A percentile compares a stretch with the other conserved stretches of the same genome.
Evolutionary conservation across 2,797 vertebrate species (phyloP).

Genomic region (Sebastolobus alascanus): DNA sequence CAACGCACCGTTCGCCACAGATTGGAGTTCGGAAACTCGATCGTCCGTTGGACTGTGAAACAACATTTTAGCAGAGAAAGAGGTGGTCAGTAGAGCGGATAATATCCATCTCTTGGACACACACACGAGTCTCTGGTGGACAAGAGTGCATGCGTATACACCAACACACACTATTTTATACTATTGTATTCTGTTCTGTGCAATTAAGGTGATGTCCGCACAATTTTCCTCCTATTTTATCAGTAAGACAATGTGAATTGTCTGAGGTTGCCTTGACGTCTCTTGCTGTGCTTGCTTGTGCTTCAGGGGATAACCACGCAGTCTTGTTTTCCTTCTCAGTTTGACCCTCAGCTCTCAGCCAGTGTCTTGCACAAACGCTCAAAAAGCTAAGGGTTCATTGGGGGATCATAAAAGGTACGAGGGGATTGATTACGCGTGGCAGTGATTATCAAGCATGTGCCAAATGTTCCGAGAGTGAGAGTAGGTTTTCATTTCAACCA

Average conservation of each 20-base stretch:
- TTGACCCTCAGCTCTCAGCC: constrained; percentile 38
- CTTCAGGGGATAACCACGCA: constrained; percentile 17
- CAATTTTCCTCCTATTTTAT: constrained; percentile 30
- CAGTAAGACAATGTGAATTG: constrained; percentile 26
- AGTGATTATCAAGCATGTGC: constrained; percentile 42
- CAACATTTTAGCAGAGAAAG: constrained; percentile 66
- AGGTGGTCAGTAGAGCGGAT: constrained; percentile 64
- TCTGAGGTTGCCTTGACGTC: constrained; percentile 33
- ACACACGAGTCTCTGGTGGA: constrained; percentile 43
- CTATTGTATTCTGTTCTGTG: constrained; percentile 1
- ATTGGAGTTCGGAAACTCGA: constrained; percentile 76
- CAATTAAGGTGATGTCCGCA: constrained; percentile 13
- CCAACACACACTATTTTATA: not conserved
- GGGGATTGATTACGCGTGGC: constrained; percentile 54
- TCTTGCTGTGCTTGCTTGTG: constrained; percentile 7
- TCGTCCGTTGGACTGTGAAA: constrained; percentile 72
- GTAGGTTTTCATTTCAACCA: constrained; percentile 32
- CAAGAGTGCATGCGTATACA: constrained; percentile 22
- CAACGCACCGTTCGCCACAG: constrained; percentile 67
- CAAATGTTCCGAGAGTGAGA: constrained; percentile 47
- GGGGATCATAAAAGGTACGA: constrained; percentile 44
- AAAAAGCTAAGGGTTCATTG: constrained; percentile 26
- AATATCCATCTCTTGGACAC: constrained; percentile 66
- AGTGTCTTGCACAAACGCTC: constrained; percentile 46
- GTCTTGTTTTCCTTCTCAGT: constrained; percentile 42